A percentile compares a stretch with the other conserved stretches of the same genome.
Evolutionary conservation across 2,797 vertebrate genomes (phyloP).

Genomic region (Molossus alvarezi): DNA sequence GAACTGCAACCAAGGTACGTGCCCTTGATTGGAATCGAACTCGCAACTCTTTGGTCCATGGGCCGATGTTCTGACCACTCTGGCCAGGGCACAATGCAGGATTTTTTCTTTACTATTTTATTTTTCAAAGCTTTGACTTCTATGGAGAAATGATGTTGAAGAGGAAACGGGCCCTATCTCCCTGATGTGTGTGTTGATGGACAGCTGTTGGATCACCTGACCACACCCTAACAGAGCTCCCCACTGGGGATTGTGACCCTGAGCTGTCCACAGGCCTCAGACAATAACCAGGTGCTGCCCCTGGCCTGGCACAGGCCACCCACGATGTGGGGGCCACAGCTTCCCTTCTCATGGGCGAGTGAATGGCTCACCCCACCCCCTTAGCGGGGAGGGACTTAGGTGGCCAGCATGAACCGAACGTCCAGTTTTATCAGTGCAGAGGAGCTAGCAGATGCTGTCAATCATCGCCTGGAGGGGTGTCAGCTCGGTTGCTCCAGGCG

Average conservation of each 20-base stretch:
- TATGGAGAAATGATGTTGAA: background rate
- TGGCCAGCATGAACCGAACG: background rate
- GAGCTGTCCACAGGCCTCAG: background rate
- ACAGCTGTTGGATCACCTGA: background rate
- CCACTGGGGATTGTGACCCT: background rate
- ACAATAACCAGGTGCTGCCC: background rate
- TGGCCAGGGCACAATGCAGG: background rate
- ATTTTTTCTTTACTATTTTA: background rate
- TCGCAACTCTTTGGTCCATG: too few relatives aligned
- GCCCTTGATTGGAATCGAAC: too few relatives aligned
- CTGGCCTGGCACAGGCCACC: background rate
- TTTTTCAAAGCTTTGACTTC: background rate
- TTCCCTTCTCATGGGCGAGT: background rate
- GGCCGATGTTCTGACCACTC: too few relatives aligned
- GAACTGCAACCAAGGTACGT: too few relatives aligned
- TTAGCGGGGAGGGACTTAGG: background rate
- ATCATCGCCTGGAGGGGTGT: background rate
- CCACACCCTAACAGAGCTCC: too few relatives aligned
- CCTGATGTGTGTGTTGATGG: background rate
- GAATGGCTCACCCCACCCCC: background rate
- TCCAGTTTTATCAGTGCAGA: background rate
- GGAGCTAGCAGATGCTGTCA: background rate
- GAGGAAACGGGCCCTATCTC: background rate
- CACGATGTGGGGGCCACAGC: accelerated
- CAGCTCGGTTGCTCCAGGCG: background rate